Evolutionary conservation across 2,888 invertebrate species (phyloP).

Genomic region (Eurytoma californica): DNA sequence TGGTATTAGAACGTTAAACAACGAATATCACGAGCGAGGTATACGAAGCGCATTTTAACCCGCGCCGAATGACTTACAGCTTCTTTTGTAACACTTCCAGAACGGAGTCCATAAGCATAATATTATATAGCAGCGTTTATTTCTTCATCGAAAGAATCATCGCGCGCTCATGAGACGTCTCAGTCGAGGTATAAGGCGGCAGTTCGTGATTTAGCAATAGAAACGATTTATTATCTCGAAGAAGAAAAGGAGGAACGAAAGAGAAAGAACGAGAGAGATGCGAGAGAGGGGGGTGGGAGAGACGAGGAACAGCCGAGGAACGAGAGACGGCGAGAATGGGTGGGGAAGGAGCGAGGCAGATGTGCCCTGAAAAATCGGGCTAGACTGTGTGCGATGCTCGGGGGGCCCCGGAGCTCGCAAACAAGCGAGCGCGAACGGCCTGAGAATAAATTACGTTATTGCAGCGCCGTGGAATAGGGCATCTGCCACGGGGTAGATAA

Average conservation of each 20-base stretch:
- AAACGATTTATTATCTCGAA: conserved; percentile 47
- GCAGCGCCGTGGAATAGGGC: conserved; percentile 57
- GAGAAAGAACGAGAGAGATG: not conserved
- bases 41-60: too few species aligned
- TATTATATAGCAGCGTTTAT: conserved; percentile 37
- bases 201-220: conserved; percentile 48
- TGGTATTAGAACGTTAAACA: too few species aligned
- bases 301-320: not conserved
- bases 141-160: conserved; percentile 50
- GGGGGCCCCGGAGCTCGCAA: conserved; percentile 59
- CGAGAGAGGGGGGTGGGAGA: not conserved
- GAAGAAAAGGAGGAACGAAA: not conserved
- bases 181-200: conserved; percentile 24
- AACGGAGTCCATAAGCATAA: conserved; percentile 24
- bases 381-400: conserved; percentile 43
- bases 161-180: conserved; percentile 40
- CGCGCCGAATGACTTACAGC: too few species aligned
- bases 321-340: conserved; percentile 5
- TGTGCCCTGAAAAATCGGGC: conserved; percentile 58
- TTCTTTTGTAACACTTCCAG: conserved; percentile 29
- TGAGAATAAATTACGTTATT: conserved; percentile 66
- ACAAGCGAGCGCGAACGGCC: conserved; percentile 44
- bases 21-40: too few species aligned
- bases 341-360: conserved; percentile 48
- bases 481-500: conserved; percentile 64